These are phyloP conservation scores for Antechinus flavipes DNA, from an alignment of 2,113 vertebrate genomes.

Conservation along the genomic window DNA sequence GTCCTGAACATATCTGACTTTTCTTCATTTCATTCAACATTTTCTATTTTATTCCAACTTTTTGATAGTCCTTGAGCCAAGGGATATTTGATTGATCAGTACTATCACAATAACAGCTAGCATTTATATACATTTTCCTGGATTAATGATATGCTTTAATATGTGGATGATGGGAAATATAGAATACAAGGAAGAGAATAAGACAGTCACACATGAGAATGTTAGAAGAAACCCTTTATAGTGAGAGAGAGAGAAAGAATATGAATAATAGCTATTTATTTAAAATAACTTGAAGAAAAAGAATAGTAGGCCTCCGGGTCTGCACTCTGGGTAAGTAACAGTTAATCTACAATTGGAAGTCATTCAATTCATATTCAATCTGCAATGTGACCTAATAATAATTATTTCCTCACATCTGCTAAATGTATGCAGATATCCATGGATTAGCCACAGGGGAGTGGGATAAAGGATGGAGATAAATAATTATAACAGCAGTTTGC, in stretches of 20 bases:
- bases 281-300: conserved; percentile 5
- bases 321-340: neutral
- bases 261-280: neutral
- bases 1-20: neutral
- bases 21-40: conserved; percentile 18
- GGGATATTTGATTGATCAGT: neutral
- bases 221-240: neutral
- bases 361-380: conserved; percentile 29
- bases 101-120: neutral
- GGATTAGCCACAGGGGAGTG: conserved; percentile 16
- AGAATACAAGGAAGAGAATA: neutral
- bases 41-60: conserved; percentile 9
- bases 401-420: conserved; percentile 41
- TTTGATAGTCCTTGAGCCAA: neutral
- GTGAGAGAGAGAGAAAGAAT: neutral
- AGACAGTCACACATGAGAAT: neutral
- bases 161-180: neutral
- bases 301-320: neutral
- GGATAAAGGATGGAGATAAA: conserved; percentile 46
- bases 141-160: neutral
- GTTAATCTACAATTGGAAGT: conserved; percentile 17
- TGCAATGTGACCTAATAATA: neutral
- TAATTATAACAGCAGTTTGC: conserved; percentile 50
- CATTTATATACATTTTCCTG: neutral
- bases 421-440: conserved; percentile 27